Evolutionary conservation across 2,888 invertebrate species (phyloP).

Genomic region (Drosophila rellima): DNA sequence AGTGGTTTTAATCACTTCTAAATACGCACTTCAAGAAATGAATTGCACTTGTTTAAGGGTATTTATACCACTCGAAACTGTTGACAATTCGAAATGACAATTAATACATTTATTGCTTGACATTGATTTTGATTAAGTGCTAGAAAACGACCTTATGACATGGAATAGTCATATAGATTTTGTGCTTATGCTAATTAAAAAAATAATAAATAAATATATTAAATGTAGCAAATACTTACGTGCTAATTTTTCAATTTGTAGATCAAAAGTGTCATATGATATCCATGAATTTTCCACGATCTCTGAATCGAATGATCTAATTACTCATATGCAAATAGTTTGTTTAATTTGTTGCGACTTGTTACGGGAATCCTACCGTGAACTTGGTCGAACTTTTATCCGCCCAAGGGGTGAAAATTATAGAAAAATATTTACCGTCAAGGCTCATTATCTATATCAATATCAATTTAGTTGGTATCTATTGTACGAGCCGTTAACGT

Average conservation of each 20-base stretch:
- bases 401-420: slow-evolving; percentile 44
- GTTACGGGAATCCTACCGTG: slow-evolving; percentile 33
- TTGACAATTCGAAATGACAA: slow-evolving; percentile 45
- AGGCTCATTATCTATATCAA: slow-evolving; percentile 62
- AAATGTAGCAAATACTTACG: slow-evolving; percentile 7
- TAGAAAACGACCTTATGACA: slow-evolving; percentile 20
- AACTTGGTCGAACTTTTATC: slow-evolving; percentile 36
- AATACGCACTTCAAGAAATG: slow-evolving; percentile 43
- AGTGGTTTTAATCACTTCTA: slow-evolving; percentile 17
- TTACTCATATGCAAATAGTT: slow-evolving; percentile 21
- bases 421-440: slow-evolving; percentile 66
- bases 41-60: slow-evolving; percentile 44
- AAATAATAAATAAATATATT: slow-evolving; percentile 6
- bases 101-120: slow-evolving; percentile 54
- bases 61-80: slow-evolving; percentile 57
- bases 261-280: slow-evolving; percentile 62
- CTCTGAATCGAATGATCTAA: slow-evolving; percentile 34
- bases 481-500: slow-evolving; percentile 40
- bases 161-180: slow-evolving; percentile 29
- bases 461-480: slow-evolving; percentile 54
- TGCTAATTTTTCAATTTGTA: slow-evolving; percentile 25
- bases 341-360: slow-evolving; percentile 25
- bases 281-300: slow-evolving; percentile 29
- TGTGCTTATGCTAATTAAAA: slow-evolving; percentile 16
- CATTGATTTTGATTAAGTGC: slow-evolving; percentile 56